Conservation (phyloP, 2,113 vertebrate species). For the Colossoma macropomum region DNA sequence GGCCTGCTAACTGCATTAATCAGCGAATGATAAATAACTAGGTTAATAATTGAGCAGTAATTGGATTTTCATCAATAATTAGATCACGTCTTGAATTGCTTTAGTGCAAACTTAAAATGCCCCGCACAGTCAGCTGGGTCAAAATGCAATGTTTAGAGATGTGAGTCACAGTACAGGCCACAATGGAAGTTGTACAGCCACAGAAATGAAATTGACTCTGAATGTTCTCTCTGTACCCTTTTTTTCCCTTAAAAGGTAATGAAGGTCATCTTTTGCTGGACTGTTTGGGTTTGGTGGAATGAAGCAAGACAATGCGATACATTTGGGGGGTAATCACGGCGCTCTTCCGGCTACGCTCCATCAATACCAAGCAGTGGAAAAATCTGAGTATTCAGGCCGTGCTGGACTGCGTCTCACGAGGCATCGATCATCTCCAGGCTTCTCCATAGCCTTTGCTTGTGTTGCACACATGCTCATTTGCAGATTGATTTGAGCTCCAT, state of each 20-base stretch:
- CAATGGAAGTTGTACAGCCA: constrained; percentile 12
- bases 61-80: constrained; percentile 19
- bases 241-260: constrained; percentile 32
- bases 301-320: background rate
- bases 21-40: background rate
- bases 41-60: constrained; percentile 3
- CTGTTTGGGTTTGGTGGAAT: constrained; percentile 33
- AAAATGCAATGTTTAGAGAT: background rate
- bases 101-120: background rate
- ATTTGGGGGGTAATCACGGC: constrained; percentile 34
- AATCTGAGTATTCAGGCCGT: constrained; percentile 40
- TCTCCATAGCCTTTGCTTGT: constrained; percentile 47
- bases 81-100: background rate
- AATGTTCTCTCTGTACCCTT: constrained; percentile 9
- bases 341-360: constrained; percentile 19
- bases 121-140: background rate
- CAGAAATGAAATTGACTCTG: constrained; percentile 17
- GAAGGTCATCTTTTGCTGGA: constrained; percentile 21
- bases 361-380: constrained; percentile 47
- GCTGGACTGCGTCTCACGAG: constrained; percentile 45
- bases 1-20: background rate
- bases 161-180: background rate
- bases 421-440: constrained; percentile 50
- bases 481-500: constrained; percentile 57
- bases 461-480: constrained; percentile 60